Conservation (phyloP, 1,140 invertebrate species). For the Ephestia elutella region DNA sequence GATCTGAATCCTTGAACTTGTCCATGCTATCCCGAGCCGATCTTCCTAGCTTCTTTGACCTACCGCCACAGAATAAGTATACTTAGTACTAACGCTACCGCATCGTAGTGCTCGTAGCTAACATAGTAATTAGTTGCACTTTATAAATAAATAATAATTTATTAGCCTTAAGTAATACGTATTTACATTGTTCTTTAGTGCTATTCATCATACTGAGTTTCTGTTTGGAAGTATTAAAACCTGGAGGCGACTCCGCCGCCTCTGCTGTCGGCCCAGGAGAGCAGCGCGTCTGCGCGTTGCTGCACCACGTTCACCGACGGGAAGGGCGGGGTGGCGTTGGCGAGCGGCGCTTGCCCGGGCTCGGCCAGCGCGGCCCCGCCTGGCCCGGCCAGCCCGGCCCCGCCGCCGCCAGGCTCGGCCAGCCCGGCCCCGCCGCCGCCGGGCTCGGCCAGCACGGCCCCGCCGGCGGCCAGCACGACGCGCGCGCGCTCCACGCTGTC, state of each 20-base stretch:
- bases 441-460: conserved; percentile 9
- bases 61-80: too few relatives aligned
- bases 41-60: too few relatives aligned
- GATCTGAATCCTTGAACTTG: too few relatives aligned
- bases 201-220: too few relatives aligned
- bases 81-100: too few relatives aligned
- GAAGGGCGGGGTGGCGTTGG: conserved; percentile 64
- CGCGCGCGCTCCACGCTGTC: conserved; percentile 25
- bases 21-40: too few relatives aligned
- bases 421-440: conserved; percentile 18
- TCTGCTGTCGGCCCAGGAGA: conserved; percentile 79
- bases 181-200: too few relatives aligned
- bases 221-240: conserved; percentile 57
- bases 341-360: conserved; percentile 7
- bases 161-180: too few relatives aligned
- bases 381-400: conserved; percentile 9
- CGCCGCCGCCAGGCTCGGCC: conserved; percentile 16
- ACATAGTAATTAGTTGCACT: too few relatives aligned
- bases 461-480: conserved; percentile 17
- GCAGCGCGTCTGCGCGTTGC: conserved; percentile 74
- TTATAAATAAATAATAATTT: too few relatives aligned
- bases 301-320: conserved; percentile 76
- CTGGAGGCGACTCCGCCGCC: conserved; percentile 78
- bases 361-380: conserved; percentile 8
- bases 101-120: too few relatives aligned